phyloP scores from a whole-genome alignment of 2,888 invertebrate genomes.

The Cerceris ruficornis region DNA sequence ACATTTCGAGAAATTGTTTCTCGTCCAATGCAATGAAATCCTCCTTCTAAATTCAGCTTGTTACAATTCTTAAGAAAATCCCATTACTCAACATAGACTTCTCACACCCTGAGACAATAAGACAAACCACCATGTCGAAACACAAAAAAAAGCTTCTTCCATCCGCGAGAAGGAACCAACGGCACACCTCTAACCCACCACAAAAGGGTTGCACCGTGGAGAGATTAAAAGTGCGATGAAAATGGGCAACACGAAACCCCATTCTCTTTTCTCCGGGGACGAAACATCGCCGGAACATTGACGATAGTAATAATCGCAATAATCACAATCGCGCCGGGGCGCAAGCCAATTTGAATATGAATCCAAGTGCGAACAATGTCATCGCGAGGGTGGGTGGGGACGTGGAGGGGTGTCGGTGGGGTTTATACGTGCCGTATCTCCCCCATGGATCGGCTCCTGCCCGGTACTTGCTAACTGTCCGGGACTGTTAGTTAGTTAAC shows the following conservation, averaged over 20 bases:
- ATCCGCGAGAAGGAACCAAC: neutral
- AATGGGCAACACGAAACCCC: constrained; percentile 49
- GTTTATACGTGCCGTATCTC: constrained; percentile 80
- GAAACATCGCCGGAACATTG: constrained; percentile 73
- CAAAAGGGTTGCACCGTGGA: neutral
- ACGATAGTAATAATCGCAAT: constrained; percentile 79
- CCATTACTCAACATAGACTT: no score
- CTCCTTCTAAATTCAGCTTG: no score
- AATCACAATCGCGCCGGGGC: constrained; percentile 77
- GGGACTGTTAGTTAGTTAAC: constrained; percentile 81
- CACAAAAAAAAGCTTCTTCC: neutral
- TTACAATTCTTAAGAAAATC: no score
- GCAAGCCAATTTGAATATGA: constrained; percentile 81
- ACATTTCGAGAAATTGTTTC: no score
- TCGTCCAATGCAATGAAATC: no score
- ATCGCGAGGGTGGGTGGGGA: constrained; percentile 69
- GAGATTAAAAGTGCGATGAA: constrained; percentile 47
- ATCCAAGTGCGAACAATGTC: constrained; percentile 81
- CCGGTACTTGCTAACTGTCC: constrained; percentile 76
- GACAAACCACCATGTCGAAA: neutral
- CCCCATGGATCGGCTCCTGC: constrained; percentile 78
- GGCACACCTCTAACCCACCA: neutral
- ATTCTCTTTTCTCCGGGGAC: constrained; percentile 24
- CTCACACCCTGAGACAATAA: no score
- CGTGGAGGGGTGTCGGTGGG: constrained; percentile 42